Base-by-base conservation (phyloP, 1,140 invertebrate genomes). In the Onthophagus taurus region DNA sequence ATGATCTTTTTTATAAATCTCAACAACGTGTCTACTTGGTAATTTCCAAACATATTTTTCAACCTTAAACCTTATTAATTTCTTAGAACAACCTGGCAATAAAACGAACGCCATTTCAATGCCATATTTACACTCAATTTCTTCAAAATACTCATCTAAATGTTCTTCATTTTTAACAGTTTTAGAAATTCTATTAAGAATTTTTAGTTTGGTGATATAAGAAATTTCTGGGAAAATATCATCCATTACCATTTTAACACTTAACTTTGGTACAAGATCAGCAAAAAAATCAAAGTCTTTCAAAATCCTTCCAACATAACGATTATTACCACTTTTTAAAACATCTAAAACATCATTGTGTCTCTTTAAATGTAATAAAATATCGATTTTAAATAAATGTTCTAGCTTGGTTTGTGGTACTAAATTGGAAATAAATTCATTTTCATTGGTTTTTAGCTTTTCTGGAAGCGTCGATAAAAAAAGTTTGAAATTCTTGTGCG, bases 161-260 rank as follows among this genome's bases (percentile, higher is more conserved):
- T 21, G 20, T 6, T 21, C 23, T 23, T 37, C 35, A 23, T 37
- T 7, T 21, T 21, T 37, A 6, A 37, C 2, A 37, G 3, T 20
- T 37, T 37, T 37, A 2, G 18, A 37, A 19, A 37, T 21, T 12
- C 35, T 19, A 12, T 37, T 37, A 14, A 37, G 8, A 7, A 37
- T 11, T 23, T 20, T 37, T 13, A 23, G 8, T 37, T 23, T 37
- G 2, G 12, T n/a, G 2, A 19, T 12, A 37, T 21, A 37, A 2
- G 35, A 37, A 11, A 23, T 4, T n/a, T 37, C 5, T 7, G 35
- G 35, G 2, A 37, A 20, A n/a, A 37, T 37, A 20, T 37, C 35
- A 23, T 37, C 13, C 18, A 23, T 18, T 3, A 34, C 17, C 9
- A 34, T 8, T 34, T 34, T 5, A 16, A 9, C 4, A 17, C 11